A percentile compares a stretch with the other conserved stretches of the same genome.
These are phyloP conservation scores for Scyliorhinus canicula DNA, from an alignment of 2,797 vertebrate genomes.

Conservation along the genomic window DNA sequence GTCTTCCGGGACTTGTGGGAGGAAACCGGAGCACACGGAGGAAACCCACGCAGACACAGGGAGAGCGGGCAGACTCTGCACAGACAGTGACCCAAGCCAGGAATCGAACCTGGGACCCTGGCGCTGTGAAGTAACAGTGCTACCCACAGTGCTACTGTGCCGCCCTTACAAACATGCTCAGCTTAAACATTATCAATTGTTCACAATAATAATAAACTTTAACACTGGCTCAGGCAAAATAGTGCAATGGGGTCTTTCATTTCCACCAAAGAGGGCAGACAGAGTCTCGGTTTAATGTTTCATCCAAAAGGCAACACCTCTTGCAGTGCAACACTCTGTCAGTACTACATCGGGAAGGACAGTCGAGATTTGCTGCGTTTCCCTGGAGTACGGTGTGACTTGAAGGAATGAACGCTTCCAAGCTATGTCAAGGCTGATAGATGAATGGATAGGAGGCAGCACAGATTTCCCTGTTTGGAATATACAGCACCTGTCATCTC, in stretches of 20 bases:
- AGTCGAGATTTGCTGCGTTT: background rate
- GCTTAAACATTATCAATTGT: no score
- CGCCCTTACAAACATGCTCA: no score
- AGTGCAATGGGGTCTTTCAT: background rate
- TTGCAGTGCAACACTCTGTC: background rate
- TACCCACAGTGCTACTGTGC: no score
- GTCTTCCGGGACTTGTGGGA: no score
- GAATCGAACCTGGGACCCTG: no score
- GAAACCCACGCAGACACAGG: no score
- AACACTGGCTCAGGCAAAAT: background rate
- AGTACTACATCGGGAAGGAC: background rate
- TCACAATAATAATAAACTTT: background rate
- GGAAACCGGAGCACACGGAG: no score
- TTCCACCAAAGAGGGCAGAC: background rate
- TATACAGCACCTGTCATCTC: background rate
- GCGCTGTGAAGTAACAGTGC: no score
- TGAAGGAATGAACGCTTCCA: background rate
- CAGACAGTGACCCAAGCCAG: no score
- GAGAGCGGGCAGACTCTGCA: no score
- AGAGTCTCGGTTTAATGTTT: background rate
- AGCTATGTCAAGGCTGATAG: background rate
- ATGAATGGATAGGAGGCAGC: background rate
- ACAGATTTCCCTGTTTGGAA: background rate
- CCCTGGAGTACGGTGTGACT: background rate
- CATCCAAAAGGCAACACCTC: background rate